Conservation (phyloP, 2,113 vertebrate species). For the Oryzias woworae region DNA sequence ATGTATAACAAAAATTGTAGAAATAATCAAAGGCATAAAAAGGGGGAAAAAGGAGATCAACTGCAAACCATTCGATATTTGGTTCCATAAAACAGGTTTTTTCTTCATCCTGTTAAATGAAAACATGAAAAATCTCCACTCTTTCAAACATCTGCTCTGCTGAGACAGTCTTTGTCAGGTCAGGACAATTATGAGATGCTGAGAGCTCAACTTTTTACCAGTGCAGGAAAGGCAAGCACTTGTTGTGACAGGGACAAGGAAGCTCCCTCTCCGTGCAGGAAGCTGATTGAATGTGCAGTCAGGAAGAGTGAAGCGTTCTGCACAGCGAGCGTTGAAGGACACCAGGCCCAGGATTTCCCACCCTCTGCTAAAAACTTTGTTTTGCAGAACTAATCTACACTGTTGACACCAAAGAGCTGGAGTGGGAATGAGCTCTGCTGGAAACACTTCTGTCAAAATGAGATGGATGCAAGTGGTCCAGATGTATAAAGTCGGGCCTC, state of each 20-base stretch:
- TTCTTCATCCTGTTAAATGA: neutral
- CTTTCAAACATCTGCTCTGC: conserved; percentile 19
- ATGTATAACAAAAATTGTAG: too few relatives aligned
- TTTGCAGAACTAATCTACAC: conserved; percentile 56
- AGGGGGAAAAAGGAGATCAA: too few relatives aligned
- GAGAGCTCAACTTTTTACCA: conserved; percentile 47
- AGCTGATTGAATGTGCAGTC: conserved; percentile 76
- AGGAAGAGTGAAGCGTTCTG: conserved; percentile 67
- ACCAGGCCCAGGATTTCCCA: conserved; percentile 21
- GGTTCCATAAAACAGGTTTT: neutral
- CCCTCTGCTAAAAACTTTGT: conserved; percentile 51
- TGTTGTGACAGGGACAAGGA: conserved; percentile 71
- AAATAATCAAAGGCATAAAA: too few relatives aligned
- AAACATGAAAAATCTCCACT: neutral
- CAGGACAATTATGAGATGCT: conserved; percentile 59
- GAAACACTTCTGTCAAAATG: conserved; percentile 54
- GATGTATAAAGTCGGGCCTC: conserved; percentile 40
- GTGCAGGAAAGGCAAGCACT: conserved; percentile 64
- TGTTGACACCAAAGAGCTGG: conserved; percentile 47
- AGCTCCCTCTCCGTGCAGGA: conserved; percentile 59
- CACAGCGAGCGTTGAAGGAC: conserved; percentile 63
- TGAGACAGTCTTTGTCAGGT: conserved; percentile 45
- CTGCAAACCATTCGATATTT: neutral
- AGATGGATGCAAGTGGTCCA: conserved; percentile 43
- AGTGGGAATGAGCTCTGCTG: conserved; percentile 41